Evolutionary conservation across 2,888 invertebrate genomes (phyloP).

Genomic region (Pyrocoelia pectoralis): DNA sequence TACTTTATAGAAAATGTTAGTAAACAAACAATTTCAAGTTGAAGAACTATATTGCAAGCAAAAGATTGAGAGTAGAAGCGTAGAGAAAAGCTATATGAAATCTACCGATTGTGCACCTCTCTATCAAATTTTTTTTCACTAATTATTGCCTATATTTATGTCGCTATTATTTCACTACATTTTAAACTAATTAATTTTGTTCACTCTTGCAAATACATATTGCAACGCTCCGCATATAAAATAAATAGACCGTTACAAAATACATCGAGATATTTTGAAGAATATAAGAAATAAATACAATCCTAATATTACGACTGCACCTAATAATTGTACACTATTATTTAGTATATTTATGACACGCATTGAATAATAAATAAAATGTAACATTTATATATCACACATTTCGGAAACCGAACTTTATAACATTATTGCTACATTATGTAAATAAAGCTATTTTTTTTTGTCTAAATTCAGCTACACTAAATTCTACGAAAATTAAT

Average conservation of each 20-base stretch:
- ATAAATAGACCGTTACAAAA: conserved; percentile 19
- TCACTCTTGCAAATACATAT: conserved; percentile 24
- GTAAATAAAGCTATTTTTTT: conserved; percentile 29
- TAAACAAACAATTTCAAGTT: background rate
- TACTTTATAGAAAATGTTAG: background rate
- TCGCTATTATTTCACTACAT: conserved; percentile 24
- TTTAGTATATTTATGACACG: conserved; percentile 28
- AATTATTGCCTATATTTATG: conserved; percentile 24
- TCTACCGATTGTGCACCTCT: conserved; percentile 48
- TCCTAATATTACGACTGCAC: conserved; percentile 20
- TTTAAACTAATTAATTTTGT: conserved; percentile 30
- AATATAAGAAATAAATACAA: background rate
- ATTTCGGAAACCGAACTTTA: conserved; percentile 51
- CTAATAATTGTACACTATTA: conserved; percentile 33
- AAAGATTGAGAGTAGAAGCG: background rate
- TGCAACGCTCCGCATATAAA: conserved; percentile 14
- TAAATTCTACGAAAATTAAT: conserved; percentile 18
- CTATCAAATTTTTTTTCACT: conserved; percentile 42
- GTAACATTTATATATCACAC: conserved; percentile 51
- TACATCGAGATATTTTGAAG: background rate
- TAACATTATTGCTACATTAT: conserved; percentile 64
- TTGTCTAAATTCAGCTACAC: conserved; percentile 11
- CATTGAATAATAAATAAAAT: conserved; percentile 47
- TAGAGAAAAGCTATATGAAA: conserved; percentile 49
- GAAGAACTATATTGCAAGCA: too few relatives aligned